Evolutionary conservation across 2,113 vertebrate genomes (phyloP).

Genomic region (rabbit (Oryctolagus cuniculus)): DNA sequence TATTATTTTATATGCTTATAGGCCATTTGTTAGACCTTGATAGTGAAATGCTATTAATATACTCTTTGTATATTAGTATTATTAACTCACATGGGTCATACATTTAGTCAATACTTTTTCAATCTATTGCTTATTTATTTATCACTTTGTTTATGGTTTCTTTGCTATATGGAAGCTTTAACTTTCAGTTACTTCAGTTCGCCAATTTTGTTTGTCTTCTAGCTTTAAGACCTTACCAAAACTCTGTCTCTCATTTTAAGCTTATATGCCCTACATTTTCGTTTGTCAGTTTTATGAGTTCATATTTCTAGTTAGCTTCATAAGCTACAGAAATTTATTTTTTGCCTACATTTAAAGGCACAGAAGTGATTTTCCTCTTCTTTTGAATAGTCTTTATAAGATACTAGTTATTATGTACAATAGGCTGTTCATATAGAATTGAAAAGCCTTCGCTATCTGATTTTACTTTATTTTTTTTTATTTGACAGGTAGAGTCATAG

Average conservation of each 20-base stretch:
- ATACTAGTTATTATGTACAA: slow-evolving; percentile 12
- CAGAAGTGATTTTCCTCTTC: background rate
- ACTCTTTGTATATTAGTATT: background rate
- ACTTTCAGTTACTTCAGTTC: background rate
- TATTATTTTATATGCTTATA: background rate
- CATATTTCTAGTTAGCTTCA: background rate
- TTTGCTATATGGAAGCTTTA: background rate
- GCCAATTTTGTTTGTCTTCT: background rate
- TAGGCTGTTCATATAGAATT: background rate
- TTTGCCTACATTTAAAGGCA: background rate
- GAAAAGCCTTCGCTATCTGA: background rate
- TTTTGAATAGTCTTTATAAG: background rate
- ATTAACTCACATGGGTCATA: background rate
- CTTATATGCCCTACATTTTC: background rate
- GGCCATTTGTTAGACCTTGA: background rate
- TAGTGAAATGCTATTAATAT: background rate
- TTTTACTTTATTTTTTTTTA: too few species aligned
- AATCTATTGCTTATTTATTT: background rate
- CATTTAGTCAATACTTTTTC: background rate
- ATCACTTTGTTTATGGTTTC: background rate
- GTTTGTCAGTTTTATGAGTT: background rate
- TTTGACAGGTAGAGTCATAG: too few species aligned
- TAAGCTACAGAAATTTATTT: background rate
- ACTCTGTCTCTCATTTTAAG: background rate
- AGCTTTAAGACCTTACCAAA: slow-evolving; percentile 9